Conservation (phyloP, 2,888 invertebrate species). For the Caenorhabditis angaria region DNA sequence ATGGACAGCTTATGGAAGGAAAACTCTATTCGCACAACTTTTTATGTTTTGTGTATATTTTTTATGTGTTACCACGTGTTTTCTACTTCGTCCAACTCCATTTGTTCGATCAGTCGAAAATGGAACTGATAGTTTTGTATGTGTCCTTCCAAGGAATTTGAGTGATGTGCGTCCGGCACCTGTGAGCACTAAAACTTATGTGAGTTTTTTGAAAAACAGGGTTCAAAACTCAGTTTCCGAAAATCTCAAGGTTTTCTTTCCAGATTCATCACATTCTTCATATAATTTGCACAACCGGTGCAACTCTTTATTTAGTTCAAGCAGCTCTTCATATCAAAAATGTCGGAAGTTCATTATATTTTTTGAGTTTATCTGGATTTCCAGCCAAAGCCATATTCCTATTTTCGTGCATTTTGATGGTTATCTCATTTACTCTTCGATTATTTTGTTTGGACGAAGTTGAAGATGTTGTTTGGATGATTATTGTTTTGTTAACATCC, state of each 20-base stretch:
- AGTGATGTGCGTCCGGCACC: too few relatives aligned
- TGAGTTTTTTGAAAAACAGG: not conserved
- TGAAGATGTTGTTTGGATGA: conserved; percentile 90
- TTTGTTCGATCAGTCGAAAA: conserved; percentile 53
- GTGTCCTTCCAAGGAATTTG: too few relatives aligned
- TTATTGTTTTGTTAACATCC: conserved; percentile 93
- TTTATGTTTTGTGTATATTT: conserved; percentile 90
- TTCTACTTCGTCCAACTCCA: conserved; percentile 83
- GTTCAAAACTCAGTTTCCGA: too few relatives aligned
- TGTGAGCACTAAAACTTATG: not conserved
- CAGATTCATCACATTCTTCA: conserved; percentile 77
- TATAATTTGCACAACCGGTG: conserved; percentile 83
- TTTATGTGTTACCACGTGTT: conserved; percentile 85
- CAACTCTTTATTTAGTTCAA: conserved; percentile 77
- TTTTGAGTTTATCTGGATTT: conserved; percentile 90
- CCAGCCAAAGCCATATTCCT: conserved; percentile 92
- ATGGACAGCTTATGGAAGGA: conserved; percentile 86
- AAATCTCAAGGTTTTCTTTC: conserved; percentile 10
- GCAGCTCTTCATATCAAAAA: conserved; percentile 77
- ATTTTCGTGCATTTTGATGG: conserved; percentile 88
- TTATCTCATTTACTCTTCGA: conserved; percentile 85
- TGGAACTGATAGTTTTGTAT: not conserved
- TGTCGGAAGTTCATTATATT: conserved; percentile 90
- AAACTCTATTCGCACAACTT: conserved; percentile 77
- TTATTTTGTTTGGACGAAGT: conserved; percentile 83